A percentile compares a stretch with the other conserved stretches of the same genome.
Evolutionary conservation across 2,888 invertebrate genomes (phyloP).

Genomic region (Eristalinus sepulchralis): DNA sequence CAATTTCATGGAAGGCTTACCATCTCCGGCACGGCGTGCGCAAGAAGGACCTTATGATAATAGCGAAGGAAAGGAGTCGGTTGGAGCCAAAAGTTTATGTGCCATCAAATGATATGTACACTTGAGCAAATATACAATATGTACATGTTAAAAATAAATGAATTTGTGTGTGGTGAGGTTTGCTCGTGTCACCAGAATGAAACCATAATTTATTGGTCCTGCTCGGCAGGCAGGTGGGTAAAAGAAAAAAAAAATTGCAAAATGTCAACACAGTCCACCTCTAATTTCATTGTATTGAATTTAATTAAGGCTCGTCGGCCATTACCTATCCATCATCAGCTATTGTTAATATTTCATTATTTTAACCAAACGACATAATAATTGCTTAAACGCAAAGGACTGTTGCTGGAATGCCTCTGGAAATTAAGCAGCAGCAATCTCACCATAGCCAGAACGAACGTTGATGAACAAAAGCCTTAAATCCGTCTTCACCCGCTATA

Average conservation of each 20-base stretch:
- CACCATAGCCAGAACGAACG: conserved; percentile 46
- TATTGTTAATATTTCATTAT: conserved; percentile 62
- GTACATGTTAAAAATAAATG: background rate
- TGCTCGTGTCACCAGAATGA: background rate
- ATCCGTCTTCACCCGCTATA: conserved; percentile 51
- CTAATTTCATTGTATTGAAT: conserved; percentile 34
- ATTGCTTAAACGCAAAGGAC: conserved; percentile 38
- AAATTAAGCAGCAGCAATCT: conserved; percentile 44
- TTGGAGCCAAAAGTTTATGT: background rate
- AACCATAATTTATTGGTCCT: conserved; percentile 29
- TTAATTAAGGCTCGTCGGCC: conserved; percentile 38
- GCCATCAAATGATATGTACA: background rate
- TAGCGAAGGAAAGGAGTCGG: background rate
- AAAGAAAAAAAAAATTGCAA: conserved; percentile 17
- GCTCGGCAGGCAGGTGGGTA: conserved; percentile 15
- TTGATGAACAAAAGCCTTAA: conserved; percentile 64
- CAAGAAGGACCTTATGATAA: background rate
- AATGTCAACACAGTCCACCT: background rate
- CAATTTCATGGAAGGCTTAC: conserved; percentile 34
- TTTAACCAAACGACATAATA: conserved; percentile 54
- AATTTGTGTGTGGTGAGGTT: background rate
- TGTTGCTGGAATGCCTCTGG: conserved; percentile 11
- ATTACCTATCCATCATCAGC: conserved; percentile 42
- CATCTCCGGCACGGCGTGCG: background rate
- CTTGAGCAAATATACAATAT: background rate